Evolutionary conservation across 2,888 invertebrate species (phyloP).

Genomic region (Erebia aethiops): DNA sequence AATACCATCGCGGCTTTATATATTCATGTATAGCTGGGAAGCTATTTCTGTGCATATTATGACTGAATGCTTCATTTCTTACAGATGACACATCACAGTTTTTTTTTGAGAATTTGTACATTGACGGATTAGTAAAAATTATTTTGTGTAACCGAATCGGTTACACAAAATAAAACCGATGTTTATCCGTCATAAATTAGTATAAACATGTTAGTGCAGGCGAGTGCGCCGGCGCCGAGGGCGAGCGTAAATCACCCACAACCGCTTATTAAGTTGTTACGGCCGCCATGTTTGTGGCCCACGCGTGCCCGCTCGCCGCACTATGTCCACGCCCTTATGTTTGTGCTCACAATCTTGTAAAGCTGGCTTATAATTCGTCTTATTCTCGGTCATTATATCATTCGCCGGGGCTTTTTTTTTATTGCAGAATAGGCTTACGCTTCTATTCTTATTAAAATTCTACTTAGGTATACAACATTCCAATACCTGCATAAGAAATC

Average conservation of each 20-base stretch:
- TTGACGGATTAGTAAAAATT: conserved; percentile 15
- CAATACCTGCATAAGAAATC: too few relatives aligned
- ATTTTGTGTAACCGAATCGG: conserved; percentile 41
- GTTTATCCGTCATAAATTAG: conserved; percentile 79
- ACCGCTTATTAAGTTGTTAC: conserved; percentile 82
- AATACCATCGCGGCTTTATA: too few relatives aligned
- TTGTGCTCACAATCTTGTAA: conserved; percentile 61
- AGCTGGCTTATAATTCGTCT: conserved; percentile 47
- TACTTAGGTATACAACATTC: too few relatives aligned
- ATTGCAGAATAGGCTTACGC: neutral
- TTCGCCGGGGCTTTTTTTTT: neutral
- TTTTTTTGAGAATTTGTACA: too few relatives aligned
- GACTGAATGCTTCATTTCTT: too few relatives aligned
- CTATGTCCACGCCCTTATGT: conserved; percentile 73
- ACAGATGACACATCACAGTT: too few relatives aligned
- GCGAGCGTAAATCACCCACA: conserved; percentile 79
- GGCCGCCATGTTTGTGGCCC: conserved; percentile 73
- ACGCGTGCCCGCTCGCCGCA: conserved; percentile 66
- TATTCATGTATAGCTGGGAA: too few relatives aligned
- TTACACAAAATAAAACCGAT: conserved; percentile 65
- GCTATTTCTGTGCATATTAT: too few relatives aligned
- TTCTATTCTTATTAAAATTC: too few relatives aligned
- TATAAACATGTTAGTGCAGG: conserved; percentile 68
- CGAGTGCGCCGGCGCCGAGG: conserved; percentile 77
- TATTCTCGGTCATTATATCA: conserved; percentile 38